phyloP scores from a whole-genome alignment of 2,113 vertebrate species.

The Eupsittula cactorum region DNA sequence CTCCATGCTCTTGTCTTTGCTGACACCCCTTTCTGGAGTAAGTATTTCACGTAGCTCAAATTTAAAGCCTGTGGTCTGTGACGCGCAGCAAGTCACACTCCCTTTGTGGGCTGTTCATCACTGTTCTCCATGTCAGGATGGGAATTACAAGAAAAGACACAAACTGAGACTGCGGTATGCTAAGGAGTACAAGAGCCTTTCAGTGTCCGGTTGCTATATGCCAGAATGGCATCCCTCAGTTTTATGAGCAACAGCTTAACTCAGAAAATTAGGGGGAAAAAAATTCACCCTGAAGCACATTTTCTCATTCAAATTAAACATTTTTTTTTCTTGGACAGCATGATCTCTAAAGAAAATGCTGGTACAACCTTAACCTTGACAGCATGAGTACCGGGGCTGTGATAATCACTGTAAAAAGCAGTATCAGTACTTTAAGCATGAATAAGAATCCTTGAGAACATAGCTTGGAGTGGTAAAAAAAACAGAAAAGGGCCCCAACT shows the following conservation, averaged over 20 bases:
- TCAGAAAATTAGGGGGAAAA: neutral
- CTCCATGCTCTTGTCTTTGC: neutral
- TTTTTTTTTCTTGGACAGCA: slow-evolving; percentile 18
- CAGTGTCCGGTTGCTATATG: neutral
- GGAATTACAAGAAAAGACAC: neutral
- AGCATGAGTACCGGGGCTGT: neutral
- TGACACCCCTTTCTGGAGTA: neutral
- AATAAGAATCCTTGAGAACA: neutral
- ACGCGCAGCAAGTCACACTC: neutral
- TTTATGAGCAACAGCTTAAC: slow-evolving; percentile 49
- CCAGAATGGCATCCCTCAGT: slow-evolving; percentile 39
- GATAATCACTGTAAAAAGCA: slow-evolving; percentile 57
- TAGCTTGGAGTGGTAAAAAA: neutral
- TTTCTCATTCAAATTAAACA: slow-evolving; percentile 65
- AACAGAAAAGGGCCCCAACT: neutral
- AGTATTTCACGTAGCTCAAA: neutral
- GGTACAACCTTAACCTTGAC: slow-evolving; percentile 59
- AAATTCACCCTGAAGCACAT: slow-evolving; percentile 8
- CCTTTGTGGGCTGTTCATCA: neutral
- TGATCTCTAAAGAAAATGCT: slow-evolving; percentile 60
- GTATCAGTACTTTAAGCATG: neutral
- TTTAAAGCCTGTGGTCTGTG: neutral
- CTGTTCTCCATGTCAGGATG: neutral
- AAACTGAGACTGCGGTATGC: neutral
- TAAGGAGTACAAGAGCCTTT: neutral